Evolutionary conservation across 2,888 invertebrate genomes (phyloP).

Genomic region (Megamerina dolium): DNA sequence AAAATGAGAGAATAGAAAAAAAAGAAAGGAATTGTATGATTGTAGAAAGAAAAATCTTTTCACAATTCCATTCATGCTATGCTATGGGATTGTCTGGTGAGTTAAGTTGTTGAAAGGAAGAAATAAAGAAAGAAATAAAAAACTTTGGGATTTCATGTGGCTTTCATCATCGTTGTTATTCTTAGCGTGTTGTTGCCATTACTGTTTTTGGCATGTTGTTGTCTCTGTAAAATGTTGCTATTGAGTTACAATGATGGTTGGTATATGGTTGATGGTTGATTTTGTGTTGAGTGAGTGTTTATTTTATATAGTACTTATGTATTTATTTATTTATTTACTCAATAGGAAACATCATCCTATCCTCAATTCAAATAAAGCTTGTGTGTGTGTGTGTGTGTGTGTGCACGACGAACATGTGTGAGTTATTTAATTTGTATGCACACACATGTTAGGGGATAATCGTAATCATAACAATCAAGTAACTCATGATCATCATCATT

Average conservation of each 20-base stretch:
- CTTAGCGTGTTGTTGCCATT: not conserved
- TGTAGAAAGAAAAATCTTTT: no score
- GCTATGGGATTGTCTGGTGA: no score
- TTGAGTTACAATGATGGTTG: no score
- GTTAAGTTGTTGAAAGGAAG: not conserved
- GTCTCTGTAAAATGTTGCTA: not conserved
- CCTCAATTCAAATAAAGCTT: not conserved
- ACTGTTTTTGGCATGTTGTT: not conserved
- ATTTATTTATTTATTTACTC: not conserved
- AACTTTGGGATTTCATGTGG: slow-evolving; percentile 1
- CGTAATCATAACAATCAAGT: slow-evolving; percentile 15
- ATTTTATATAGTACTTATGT: no score
- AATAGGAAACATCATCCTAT: not conserved
- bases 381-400: not conserved
- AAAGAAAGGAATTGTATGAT: no score
- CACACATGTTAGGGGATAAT: slow-evolving; percentile 14
- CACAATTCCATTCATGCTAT: no score
- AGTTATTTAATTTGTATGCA: slow-evolving; percentile 15
- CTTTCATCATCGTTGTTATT: no score
- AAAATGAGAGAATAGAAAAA: no score
- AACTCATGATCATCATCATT: not conserved
- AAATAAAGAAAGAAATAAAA: no score
- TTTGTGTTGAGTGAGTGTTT: not conserved
- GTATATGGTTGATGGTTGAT: not conserved
- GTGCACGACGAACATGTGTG: not conserved